Evolutionary conservation across 2,797 vertebrate species (phyloP), one percentile per base, ranked within the genome.

Genomic region (Enteromius unitaeniatus): DNA sequence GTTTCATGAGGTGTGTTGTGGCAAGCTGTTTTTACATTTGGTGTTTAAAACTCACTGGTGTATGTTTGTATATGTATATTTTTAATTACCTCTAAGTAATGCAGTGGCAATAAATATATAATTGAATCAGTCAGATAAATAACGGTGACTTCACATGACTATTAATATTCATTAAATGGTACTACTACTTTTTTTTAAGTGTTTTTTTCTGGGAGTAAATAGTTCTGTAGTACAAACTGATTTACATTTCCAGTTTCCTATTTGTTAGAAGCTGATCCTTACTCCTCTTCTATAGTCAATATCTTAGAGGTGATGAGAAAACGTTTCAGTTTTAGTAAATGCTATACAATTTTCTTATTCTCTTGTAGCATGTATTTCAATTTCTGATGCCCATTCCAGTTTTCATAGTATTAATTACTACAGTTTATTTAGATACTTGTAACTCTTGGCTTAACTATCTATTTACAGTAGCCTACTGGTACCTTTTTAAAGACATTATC

Each of bases 1-100:
- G 68, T 31, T 40, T 68, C n/a, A n/a, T 37, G 47, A 53, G 81
- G 81, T 79, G 60, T 67, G 62, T 21, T 79, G 42, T n/a, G 77
- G 77, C 77, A 79, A 65, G 77, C 62, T 3, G 77, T 31, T 3
- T 79, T 79, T 34, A 79, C 77, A 64, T 45, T 47, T 42, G 28
- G 31, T 60, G 2, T 6, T 17, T 26, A 47, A 68, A 42, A 40
- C 34, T 34, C 21, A n/a, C 5, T 47, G 21, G 11, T 26, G 14
- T 47, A 26, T 70, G 42, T 70, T 49, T 11, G 47, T 34, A 2
- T 3, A 1, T 17, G 31, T 4, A 34, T 53, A 34, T 31, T 51
- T 26, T 51, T 31, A 51, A 21, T 34, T 53, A 51, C 11, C 19
- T 51, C 1, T 21, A 2, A 74, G 2, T 14, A 53, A 53, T 53